Conservation (phyloP, 1,140 invertebrate genomes). For the Neodiprion fabricii region DNA sequence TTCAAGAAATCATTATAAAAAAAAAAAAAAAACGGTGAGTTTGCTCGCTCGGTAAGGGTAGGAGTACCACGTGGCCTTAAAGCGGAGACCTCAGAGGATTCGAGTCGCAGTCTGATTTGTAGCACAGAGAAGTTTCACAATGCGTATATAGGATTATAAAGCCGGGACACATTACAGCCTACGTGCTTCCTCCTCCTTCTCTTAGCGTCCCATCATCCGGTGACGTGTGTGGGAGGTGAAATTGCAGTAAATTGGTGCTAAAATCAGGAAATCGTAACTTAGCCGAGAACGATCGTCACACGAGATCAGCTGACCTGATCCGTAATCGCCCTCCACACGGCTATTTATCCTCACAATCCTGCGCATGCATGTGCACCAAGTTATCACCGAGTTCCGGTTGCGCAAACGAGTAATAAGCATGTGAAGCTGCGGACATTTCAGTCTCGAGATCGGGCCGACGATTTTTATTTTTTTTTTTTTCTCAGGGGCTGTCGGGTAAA, state of each 20-base stretch:
- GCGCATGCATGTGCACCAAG: neutral
- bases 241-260: slow-evolving; percentile 34
- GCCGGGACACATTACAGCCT: slow-evolving; percentile 24
- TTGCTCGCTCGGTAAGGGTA: too few species aligned
- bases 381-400: neutral
- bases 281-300: neutral
- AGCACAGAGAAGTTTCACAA: slow-evolving; percentile 30
- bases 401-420: too few species aligned
- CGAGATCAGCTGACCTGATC: too few species aligned
- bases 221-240: slow-evolving; percentile 24
- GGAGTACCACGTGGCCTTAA: too few species aligned
- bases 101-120: slow-evolving; percentile 37
- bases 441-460: too few species aligned
- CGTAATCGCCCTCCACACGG: slow-evolving; percentile 11
- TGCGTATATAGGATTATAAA: slow-evolving; percentile 8
- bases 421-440: too few species aligned
- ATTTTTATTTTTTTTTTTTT: too few species aligned
- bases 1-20: too few species aligned
- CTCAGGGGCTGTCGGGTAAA: too few species aligned
- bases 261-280: slow-evolving; percentile 31
- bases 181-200: slow-evolving; percentile 27
- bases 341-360: slow-evolving; percentile 1
- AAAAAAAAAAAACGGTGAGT: too few species aligned
- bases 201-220: neutral
- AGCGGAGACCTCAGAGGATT: neutral